Evolutionary conservation across 2,113 vertebrate genomes (phyloP).

Genomic region (Nycticorax nycticorax): DNA sequence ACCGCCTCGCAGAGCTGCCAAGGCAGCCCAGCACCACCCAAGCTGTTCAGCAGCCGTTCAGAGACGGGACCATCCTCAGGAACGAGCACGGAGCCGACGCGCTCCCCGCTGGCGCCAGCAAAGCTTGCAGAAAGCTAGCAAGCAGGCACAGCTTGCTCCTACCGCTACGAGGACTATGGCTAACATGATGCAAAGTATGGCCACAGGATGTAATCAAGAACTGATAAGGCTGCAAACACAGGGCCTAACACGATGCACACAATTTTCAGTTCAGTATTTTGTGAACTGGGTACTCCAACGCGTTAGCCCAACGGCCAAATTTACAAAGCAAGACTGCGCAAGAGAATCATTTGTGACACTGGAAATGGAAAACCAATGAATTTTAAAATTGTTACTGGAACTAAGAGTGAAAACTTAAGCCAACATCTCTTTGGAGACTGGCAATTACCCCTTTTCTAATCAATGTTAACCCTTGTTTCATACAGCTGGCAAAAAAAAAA

Average conservation of each 20-base stretch:
- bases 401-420: background rate
- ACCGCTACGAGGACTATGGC: background rate
- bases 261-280: background rate
- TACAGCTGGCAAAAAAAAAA: background rate
- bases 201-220: background rate
- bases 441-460: background rate
- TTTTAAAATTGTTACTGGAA: background rate
- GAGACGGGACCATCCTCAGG: background rate
- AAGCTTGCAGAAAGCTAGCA: background rate
- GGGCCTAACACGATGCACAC: rapidly evolving
- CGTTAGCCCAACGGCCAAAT: background rate
- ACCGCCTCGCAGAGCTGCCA: too few species aligned
- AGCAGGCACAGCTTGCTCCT: background rate
- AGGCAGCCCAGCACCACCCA: background rate
- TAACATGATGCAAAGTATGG: background rate
- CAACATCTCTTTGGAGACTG: background rate
- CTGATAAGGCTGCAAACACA: background rate
- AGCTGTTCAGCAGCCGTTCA: background rate
- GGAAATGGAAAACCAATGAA: background rate
- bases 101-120: background rate
- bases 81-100: background rate
- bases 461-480: background rate
- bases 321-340: background rate
- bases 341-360: background rate
- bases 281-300: background rate